phyloP scores from a whole-genome alignment of 2,797 vertebrate species.

The Phrynocephalus guinanensis region DNA sequence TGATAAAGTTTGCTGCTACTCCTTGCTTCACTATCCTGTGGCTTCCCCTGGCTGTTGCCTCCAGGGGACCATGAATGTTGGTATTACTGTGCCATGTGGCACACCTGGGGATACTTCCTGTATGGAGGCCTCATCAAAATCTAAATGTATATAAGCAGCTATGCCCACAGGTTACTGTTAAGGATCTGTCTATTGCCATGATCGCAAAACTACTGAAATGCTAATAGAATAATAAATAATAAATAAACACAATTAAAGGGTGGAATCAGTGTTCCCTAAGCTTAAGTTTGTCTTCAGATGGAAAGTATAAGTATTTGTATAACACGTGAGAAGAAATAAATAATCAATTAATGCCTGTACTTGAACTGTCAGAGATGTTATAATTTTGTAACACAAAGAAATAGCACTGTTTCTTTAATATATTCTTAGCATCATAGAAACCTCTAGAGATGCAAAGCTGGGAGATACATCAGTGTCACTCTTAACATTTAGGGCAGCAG shows the following conservation, averaged over 20 bases:
- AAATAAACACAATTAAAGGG: slow-evolving; percentile 46
- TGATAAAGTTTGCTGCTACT: slow-evolving; percentile 44
- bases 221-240: slow-evolving; percentile 31
- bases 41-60: slow-evolving; percentile 34
- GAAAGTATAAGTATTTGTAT: not conserved
- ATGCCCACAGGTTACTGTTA: not conserved
- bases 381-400: slow-evolving; percentile 6
- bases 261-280: accelerated
- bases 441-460: not conserved
- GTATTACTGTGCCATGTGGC: not conserved
- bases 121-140: slow-evolving; percentile 21
- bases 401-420: not conserved
- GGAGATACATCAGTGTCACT: not conserved
- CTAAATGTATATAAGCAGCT: slow-evolving; percentile 8
- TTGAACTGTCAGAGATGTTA: not conserved
- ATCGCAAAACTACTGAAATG: slow-evolving; percentile 49
- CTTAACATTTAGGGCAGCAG: not conserved
- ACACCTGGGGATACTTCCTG: slow-evolving; percentile 46
- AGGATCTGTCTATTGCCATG: slow-evolving; percentile 29
- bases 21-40: slow-evolving; percentile 55
- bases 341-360: not conserved
- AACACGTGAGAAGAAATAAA: slow-evolving; percentile 7
- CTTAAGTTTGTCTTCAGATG: not conserved
- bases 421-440: not conserved
- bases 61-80: not conserved